Evolutionary conservation across 2,797 vertebrate species (phyloP).

Genomic region (Holocentrus rufus): DNA sequence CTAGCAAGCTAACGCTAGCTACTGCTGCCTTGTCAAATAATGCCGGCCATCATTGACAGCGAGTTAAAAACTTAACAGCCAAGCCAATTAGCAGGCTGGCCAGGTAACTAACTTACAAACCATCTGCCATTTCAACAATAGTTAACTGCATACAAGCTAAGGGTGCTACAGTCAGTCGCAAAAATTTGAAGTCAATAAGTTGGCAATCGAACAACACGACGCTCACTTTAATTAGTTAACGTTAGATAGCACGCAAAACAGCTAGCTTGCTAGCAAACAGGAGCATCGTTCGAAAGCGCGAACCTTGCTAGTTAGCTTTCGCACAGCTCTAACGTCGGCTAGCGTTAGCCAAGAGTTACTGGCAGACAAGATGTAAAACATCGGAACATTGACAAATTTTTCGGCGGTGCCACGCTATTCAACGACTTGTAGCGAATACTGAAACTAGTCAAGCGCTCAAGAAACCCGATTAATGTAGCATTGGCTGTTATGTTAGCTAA

Average conservation of each 20-base stretch:
- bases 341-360: constrained; percentile 59
- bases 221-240: constrained; percentile 33
- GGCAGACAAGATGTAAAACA: background rate
- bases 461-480: constrained; percentile 18
- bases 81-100: constrained; percentile 56
- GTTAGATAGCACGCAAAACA: constrained; percentile 52
- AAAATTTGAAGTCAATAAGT: background rate
- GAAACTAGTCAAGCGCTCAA: background rate
- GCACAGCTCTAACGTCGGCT: background rate
- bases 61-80: constrained; percentile 73
- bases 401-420: fast-evolving
- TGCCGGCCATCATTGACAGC: constrained; percentile 73
- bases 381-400: too few relatives aligned
- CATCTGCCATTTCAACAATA: background rate
- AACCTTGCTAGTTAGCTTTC: constrained; percentile 69
- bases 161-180: too few relatives aligned
- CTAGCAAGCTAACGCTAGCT: constrained; percentile 68
- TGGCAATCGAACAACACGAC: constrained; percentile 39
- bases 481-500: constrained; percentile 65
- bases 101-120: constrained; percentile 44
- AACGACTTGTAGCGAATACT: background rate
- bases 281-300: constrained; percentile 74
- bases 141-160: background rate
- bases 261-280: constrained; percentile 64
- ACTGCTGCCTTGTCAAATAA: constrained; percentile 68